Evolutionary conservation across 2,888 invertebrate species (phyloP).

Genomic region (Drosophila robusta): DNA sequence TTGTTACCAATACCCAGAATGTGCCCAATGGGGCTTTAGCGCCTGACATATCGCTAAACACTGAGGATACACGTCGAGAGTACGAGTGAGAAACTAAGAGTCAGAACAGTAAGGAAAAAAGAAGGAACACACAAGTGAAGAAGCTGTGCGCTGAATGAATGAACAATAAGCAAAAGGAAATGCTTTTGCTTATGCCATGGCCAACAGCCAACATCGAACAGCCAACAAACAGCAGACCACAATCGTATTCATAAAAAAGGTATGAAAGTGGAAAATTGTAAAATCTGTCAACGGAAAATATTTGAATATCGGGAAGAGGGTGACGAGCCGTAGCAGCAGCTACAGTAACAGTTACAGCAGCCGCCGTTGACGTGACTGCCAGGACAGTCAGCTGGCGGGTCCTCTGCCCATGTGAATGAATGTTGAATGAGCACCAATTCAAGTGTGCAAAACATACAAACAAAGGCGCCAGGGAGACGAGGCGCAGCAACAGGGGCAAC

Average conservation of each 20-base stretch:
- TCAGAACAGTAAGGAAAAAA: background rate
- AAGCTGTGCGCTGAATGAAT: constrained; percentile 57
- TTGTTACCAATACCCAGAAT: constrained; percentile 21
- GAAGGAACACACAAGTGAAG: constrained; percentile 33
- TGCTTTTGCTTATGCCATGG: constrained; percentile 37
- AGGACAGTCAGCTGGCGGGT: constrained; percentile 20
- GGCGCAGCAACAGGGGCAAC: background rate
- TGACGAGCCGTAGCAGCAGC: background rate
- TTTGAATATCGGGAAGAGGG: constrained; percentile 69
- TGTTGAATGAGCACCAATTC: constrained; percentile 77
- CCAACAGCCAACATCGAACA: constrained; percentile 58
- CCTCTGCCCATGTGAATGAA: constrained; percentile 69
- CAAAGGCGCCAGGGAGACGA: constrained; percentile 21
- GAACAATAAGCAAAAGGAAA: constrained; percentile 71
- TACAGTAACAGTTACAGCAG: background rate
- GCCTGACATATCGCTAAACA: constrained; percentile 1
- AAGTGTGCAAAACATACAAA: constrained; percentile 71
- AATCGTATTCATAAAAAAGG: constrained; percentile 57
- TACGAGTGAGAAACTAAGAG: too few relatives aligned
- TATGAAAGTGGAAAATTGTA: constrained; percentile 78
- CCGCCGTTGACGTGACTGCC: constrained; percentile 41
- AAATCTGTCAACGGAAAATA: constrained; percentile 78
- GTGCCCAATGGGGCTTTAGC: constrained; percentile 29
- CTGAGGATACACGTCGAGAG: background rate
- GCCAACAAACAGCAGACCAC: constrained; percentile 21